Base-by-base conservation (phyloP, 1,140 invertebrate species). In the Caerostris darwini region DNA sequence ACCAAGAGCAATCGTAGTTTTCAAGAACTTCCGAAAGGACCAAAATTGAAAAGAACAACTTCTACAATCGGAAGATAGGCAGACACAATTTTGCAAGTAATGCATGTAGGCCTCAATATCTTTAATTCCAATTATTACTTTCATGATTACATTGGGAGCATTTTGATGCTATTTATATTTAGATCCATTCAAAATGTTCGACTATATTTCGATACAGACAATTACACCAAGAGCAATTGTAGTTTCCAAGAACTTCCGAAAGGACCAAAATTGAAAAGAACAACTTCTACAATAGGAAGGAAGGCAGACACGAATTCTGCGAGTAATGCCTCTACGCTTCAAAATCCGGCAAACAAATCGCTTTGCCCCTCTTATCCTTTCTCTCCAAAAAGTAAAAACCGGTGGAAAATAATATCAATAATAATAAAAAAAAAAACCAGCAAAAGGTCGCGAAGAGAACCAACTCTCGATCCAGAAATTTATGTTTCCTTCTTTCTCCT, bases 401-500 rank as follows among this genome's bases (percentile, higher is more conserved):
- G 17, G 57, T 19, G 82, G 56, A 54, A 83, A 83, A 83, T 57
- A 83, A 83, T 57, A 83, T 83, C 82, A 83, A 83, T 58, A 58
- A 83, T 34, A 83, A 83, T 83, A 83, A 83, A 83, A 83, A 83
- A 14, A n/a, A n/a, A n/a, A n/a, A n/a, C n/a, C 17, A 56, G 17
- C 54, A 58, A 56, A 7, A 19, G 82, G 56, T 83, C 56, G 56
- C 54, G 54, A 6, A 57, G 54, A 83, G 82, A 88, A 81, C n/a
- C 17, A 81, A 81, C 71, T 67, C 14, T 67, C 14, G 17, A 77
- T 71, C 67, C 53, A 71, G 87, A 90, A 90, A 90, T 90, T 90
- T 90, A 90, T 90, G 87, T 90, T 67, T 19, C 59, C n/a, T 69
- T n/a, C 61, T 90, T 50, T 58, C 82, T 90, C 67, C 67, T 83